Evolutionary conservation across 2,113 vertebrate species (phyloP).

Genomic region (Anhinga anhinga): DNA sequence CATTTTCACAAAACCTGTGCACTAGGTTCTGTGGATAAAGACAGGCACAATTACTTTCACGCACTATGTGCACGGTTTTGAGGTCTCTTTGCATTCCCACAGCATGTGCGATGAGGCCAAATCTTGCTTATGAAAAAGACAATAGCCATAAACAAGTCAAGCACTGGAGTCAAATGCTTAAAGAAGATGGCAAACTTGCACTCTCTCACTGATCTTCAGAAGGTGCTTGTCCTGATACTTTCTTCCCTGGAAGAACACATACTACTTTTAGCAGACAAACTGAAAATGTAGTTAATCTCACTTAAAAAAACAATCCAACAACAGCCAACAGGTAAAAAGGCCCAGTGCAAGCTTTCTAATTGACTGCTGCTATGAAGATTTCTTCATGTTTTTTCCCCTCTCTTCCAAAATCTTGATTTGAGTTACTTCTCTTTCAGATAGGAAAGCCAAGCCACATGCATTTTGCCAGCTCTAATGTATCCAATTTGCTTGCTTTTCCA

Average conservation of each 20-base stretch:
- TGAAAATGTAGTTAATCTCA: not conserved
- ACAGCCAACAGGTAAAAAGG: not conserved
- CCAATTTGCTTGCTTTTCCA: not conserved
- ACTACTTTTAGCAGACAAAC: not conserved
- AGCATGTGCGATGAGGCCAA: not conserved
- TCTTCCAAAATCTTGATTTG: not conserved
- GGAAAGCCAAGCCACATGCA: not conserved
- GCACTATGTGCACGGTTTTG: no score
- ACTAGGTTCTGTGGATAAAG: not conserved
- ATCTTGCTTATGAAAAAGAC: not conserved
- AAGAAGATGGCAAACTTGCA: not conserved
- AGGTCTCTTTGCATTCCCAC: not conserved
- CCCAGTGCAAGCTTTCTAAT: not conserved
- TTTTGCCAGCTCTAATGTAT: constrained; percentile 17
- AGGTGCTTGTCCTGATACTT: not conserved
- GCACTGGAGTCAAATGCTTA: not conserved
- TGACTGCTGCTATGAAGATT: not conserved
- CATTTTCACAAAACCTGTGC: not conserved
- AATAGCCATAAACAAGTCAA: not conserved
- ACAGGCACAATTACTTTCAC: not conserved
- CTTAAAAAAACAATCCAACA: no score
- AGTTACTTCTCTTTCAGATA: constrained; percentile 13
- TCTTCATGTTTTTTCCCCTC: not conserved
- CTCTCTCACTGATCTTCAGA: not conserved
- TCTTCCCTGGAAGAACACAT: not conserved